phyloP scores from a whole-genome alignment of 92 coral and sea anemone genomes.

The Meandrina meandrites region DNA sequence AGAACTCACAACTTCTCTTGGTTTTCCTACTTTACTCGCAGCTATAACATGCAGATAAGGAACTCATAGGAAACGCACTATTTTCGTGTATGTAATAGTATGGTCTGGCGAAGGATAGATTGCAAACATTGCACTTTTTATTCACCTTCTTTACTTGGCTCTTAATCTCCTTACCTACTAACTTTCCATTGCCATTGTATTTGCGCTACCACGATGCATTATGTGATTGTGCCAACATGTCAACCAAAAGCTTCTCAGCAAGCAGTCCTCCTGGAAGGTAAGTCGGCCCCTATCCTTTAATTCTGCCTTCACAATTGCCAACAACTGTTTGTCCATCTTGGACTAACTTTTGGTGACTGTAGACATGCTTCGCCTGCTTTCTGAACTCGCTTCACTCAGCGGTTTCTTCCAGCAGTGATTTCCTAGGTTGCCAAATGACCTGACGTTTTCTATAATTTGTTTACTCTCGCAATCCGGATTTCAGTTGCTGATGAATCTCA shows the following conservation, averaged over 20 bases:
- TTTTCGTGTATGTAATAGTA: too few species aligned
- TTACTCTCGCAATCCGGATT: constrained; percentile 18
- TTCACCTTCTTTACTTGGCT: constrained; percentile 31
- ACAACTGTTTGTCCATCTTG: constrained; percentile 44
- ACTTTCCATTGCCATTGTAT: constrained; percentile 28
- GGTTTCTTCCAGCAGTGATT: constrained; percentile 27
- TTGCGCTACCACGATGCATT: constrained; percentile 52
- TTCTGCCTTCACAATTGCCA: constrained; percentile 60
- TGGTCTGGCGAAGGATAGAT: constrained; percentile 31
- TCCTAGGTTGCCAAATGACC: constrained; percentile 47
- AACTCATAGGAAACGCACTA: too few species aligned
- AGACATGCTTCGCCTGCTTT: constrained; percentile 17
- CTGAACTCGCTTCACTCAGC: constrained; percentile 54
- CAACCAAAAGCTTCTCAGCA: constrained; percentile 62
- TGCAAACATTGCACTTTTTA: constrained; percentile 35
- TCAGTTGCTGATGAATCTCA: constrained; percentile 49
- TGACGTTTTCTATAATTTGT: constrained; percentile 17
- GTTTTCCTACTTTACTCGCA: too few species aligned
- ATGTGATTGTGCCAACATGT: constrained; percentile 45
- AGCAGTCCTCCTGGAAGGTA: constrained; percentile 60
- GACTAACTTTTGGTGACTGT: constrained; percentile 46
- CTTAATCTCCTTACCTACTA: constrained; percentile 46
- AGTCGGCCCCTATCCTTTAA: constrained; percentile 59
- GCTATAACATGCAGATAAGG: too few species aligned
- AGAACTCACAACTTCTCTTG: too few species aligned